Percentiles rank a stretch among this genome's conserved stretches.
Evolutionary conservation across 2,113 vertebrate genomes (phyloP).

Genomic region (Circaetus cinerascens): DNA sequence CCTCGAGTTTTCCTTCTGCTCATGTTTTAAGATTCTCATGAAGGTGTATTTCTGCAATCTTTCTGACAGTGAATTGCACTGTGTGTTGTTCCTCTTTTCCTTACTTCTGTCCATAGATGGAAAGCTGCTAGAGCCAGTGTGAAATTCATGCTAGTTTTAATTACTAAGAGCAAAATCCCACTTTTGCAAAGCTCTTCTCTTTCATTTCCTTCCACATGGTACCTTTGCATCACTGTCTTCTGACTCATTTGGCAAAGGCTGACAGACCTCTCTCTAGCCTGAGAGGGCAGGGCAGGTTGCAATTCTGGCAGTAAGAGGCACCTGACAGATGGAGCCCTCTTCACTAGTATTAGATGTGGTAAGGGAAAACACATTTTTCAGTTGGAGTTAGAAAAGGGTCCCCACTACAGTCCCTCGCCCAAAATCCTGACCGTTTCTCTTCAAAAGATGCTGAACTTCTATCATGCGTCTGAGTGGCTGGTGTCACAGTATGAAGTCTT

Average conservation of each 20-base stretch:
- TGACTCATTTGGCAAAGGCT: not conserved
- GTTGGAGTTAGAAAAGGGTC: not conserved
- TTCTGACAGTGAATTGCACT: not conserved
- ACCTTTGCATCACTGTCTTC: not conserved
- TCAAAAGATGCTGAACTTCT: not conserved
- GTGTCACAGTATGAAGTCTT: not conserved
- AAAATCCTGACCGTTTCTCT: not conserved
- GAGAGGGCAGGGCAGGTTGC: not conserved
- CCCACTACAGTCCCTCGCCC: not conserved
- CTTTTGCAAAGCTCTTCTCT: not conserved
- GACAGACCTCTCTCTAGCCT: not conserved
- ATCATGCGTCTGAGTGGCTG: not conserved
- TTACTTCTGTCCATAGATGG: not conserved
- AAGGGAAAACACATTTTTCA: not conserved
- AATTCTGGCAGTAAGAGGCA: not conserved
- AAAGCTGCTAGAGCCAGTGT: not conserved
- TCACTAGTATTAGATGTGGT: not conserved
- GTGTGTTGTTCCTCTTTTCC: not conserved
- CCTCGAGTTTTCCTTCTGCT: not conserved
- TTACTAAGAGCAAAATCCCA: not conserved
- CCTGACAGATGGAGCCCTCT: not conserved
- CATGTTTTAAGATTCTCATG: not conserved
- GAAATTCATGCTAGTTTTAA: not conserved
- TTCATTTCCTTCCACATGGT: not conserved
- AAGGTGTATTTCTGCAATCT: not conserved